phyloP scores from a whole-genome alignment of 1,140 invertebrate species.

The Cyphomyrmex costatus region DNA sequence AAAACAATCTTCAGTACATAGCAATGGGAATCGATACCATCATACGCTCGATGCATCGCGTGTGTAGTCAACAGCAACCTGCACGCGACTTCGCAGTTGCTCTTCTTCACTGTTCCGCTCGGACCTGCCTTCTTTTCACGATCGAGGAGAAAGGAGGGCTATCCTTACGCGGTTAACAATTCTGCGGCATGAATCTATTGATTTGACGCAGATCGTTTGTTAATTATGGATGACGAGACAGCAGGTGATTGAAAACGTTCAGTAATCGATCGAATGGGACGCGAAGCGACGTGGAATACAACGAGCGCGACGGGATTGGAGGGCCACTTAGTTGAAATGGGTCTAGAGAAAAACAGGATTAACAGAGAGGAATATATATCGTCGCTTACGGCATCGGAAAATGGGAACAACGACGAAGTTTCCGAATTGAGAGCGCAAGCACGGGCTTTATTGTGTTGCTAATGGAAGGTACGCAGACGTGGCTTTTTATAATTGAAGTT shows the following conservation, averaged over 20 bases:
- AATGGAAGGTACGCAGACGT: constrained; percentile 40
- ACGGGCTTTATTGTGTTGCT: constrained; percentile 29
- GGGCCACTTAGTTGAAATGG: constrained; percentile 55
- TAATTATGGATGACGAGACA: constrained; percentile 73
- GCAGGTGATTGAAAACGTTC: constrained; percentile 44
- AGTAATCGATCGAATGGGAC: constrained; percentile 57
- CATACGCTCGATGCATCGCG: constrained; percentile 69
- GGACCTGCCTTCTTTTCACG: constrained; percentile 40
- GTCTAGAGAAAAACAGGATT: constrained; percentile 48
- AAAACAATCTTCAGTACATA: constrained; percentile 17
- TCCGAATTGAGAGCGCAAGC: constrained; percentile 32
- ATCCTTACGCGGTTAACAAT: constrained; percentile 31
- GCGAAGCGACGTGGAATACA: not conserved
- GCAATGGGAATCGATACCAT: constrained; percentile 43
- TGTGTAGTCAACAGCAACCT: constrained; percentile 66
- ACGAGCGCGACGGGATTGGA: constrained; percentile 27
- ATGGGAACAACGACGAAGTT: constrained; percentile 36
- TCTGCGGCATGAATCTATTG: constrained; percentile 32
- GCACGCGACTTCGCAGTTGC: constrained; percentile 49
- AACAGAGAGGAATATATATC: constrained; percentile 47
- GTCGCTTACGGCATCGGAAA: constrained; percentile 19
- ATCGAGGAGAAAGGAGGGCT: not conserved
- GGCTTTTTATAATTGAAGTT: constrained; percentile 40
- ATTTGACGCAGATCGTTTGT: constrained; percentile 72
- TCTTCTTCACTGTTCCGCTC: constrained; percentile 50